Base-by-base conservation (phyloP, 2,888 invertebrate genomes). In the Cheilosia vulpina region DNA sequence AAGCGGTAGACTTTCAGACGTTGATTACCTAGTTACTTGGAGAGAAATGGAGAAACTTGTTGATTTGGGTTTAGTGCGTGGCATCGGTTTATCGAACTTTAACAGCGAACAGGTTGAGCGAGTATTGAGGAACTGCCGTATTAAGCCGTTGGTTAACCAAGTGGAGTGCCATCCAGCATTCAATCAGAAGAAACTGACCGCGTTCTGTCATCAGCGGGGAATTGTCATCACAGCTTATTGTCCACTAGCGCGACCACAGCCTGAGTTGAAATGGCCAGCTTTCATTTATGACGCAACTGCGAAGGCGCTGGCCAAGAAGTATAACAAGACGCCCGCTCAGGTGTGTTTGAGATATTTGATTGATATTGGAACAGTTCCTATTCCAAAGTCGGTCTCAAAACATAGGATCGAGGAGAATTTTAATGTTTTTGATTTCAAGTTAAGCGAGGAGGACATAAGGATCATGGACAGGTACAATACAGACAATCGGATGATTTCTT, bases 201-300 rank as follows among this genome's bases (percentile, higher is more conserved):
- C 94, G 1, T 96, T 95, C 89, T 96, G 96, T 90, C 93, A 94
- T 52, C 90, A 93, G 4, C 93, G 94, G 45, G 93, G 93, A 65
- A 95, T 98, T 66, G 91, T 93, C 0, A 93, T 97, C 76, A 95
- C 93, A 89, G 96, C 93, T 0, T 97, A 96, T 92, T 94, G 95
- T 58, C 96, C 96, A 0, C 93, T 97, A 68, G 97, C 96, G 15
- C 93, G 94, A 53, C 94, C 94, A 1, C 91, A 93, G 90, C 94
- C 94, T 0, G 92, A 93, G 0, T 88, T 93, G 1, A 93, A 94
- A 27, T 93, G 94, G 87, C 93, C 93, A 0, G 92, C 92, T 75
- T 92, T 91, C 72, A 88, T 91, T 34, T 91, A 89, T 73, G 91
- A 91, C 38, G 87, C 87, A 63, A 90, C 89, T 41, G 93, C 95